phyloP scores from a whole-genome alignment of 2,888 invertebrate species.

The Oxycera nigricornis region DNA sequence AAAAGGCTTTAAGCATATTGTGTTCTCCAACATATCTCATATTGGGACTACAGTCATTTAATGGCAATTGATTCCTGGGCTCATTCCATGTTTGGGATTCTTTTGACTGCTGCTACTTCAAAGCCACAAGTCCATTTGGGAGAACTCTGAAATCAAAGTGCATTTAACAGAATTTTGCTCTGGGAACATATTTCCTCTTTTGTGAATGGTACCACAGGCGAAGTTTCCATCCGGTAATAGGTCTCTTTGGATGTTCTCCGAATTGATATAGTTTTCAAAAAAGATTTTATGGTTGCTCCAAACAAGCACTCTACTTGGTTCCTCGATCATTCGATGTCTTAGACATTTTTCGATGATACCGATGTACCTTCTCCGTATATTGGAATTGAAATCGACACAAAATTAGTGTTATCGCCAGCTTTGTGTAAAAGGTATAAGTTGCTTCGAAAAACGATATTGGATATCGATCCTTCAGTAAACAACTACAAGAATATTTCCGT shows the following conservation, averaged over 20 bases:
- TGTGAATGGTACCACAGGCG: conserved; percentile 28
- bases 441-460: too few species aligned
- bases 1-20: too few species aligned
- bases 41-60: too few species aligned
- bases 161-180: conserved; percentile 8
- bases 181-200: conserved; percentile 33
- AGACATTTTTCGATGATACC: conserved; percentile 54
- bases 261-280: conserved; percentile 4
- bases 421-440: too few species aligned
- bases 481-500: neutral
- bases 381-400: too few species aligned
- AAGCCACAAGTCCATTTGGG: conserved; percentile 32
- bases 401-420: too few species aligned
- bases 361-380: conserved; percentile 54
- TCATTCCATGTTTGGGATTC: too few species aligned
- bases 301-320: too few species aligned
- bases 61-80: too few species aligned
- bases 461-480: neutral
- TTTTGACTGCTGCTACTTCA: too few species aligned
- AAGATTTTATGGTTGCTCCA: neutral
- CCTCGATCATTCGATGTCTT: neutral
- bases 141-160: conserved; percentile 23
- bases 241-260: conserved; percentile 23
- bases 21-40: too few species aligned
- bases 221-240: conserved; percentile 32